A percentile compares a stretch with the other conserved stretches of the same genome.
Evolutionary conservation across 2,797 vertebrate genomes (phyloP).

Genomic region (Sebastes oblongus): DNA sequence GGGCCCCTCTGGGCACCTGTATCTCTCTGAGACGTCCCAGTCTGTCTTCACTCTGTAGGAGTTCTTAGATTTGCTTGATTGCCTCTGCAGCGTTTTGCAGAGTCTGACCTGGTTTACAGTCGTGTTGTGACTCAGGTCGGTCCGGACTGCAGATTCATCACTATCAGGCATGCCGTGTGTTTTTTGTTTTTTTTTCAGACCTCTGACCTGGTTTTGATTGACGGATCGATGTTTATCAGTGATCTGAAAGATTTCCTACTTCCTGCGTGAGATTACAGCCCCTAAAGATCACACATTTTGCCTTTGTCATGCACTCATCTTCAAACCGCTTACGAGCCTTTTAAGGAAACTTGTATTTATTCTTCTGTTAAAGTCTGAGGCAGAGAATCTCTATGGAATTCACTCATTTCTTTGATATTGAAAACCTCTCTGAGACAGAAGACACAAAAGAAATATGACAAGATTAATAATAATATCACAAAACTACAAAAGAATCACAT

Average conservation of each 20-base stretch:
- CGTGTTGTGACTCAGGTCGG: neutral
- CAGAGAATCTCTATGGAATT: neutral
- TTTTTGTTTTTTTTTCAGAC: neutral
- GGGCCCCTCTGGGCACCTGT: neutral
- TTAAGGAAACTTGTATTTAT: neutral
- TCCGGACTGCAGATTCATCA: neutral
- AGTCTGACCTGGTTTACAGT: neutral
- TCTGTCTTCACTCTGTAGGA: neutral
- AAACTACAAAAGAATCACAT: too few relatives aligned
- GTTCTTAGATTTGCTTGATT: neutral
- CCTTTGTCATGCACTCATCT: neutral
- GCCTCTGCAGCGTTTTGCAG: neutral
- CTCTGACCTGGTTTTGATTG: neutral
- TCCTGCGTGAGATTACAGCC: neutral
- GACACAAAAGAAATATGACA: neutral
- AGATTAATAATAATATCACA: neutral
- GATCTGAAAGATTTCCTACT: neutral
- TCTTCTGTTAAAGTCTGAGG: neutral
- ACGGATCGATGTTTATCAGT: neutral
- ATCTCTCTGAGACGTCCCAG: too few relatives aligned
- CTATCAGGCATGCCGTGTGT: neutral
- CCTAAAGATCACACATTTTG: neutral
- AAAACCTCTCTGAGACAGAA: neutral
- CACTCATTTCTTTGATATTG: neutral
- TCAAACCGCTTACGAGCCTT: neutral